Conservation (phyloP, 1,140 invertebrate genomes). For the Eulimnadia texana region DNA sequence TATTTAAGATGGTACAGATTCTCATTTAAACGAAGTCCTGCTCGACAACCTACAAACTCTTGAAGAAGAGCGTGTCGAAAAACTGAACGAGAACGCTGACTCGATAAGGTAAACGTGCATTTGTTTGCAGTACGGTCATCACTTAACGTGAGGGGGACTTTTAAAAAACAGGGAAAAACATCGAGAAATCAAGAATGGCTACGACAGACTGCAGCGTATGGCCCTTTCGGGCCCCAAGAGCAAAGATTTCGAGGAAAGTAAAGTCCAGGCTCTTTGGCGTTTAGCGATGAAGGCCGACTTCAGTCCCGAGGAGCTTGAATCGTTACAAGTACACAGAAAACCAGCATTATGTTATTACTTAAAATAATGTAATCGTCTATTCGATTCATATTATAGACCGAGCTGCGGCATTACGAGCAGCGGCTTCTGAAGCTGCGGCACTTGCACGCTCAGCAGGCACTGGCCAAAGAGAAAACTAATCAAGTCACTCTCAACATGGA, state of each 20-base stretch:
- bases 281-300: slow-evolving; percentile 65
- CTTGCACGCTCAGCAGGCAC: slow-evolving; percentile 56
- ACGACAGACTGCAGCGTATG: slow-evolving; percentile 56
- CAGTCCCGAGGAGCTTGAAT: slow-evolving; percentile 59
- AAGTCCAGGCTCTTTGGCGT: slow-evolving; percentile 75
- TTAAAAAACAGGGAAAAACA: slow-evolving; percentile 47
- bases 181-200: slow-evolving; percentile 58
- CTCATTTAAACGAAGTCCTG: not conserved
- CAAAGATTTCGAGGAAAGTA: slow-evolving; percentile 73
- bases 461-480: slow-evolving; percentile 30
- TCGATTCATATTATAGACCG: slow-evolving; percentile 51
- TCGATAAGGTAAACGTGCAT: slow-evolving; percentile 1
- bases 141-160: not conserved
- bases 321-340: slow-evolving; percentile 47
- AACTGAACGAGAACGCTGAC: not conserved
- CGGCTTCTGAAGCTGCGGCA: slow-evolving; percentile 66
- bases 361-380: slow-evolving; percentile 1
- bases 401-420: slow-evolving; percentile 75
- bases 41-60: slow-evolving; percentile 3
- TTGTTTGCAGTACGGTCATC: not conserved
- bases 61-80: not conserved
- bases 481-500: slow-evolving; percentile 39
- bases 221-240: slow-evolving; percentile 56
- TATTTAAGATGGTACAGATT: not conserved
- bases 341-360: not conserved